Evolutionary conservation across 1,140 invertebrate genomes (phyloP).

Genomic region (Neodiprion virginianus): DNA sequence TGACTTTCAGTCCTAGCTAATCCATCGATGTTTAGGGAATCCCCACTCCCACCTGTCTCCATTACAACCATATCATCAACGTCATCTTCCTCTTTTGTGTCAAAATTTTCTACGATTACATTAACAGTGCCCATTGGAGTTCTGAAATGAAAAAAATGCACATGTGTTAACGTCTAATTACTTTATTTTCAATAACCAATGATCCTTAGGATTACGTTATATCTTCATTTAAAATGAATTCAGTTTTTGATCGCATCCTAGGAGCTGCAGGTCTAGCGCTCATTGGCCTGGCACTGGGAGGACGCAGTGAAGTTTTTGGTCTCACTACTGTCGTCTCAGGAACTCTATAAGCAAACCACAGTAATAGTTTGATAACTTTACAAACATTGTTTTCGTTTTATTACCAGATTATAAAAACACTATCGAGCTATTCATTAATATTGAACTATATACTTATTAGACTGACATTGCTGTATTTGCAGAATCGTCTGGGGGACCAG

Average conservation of each 20-base stretch:
- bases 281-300: constrained; percentile 73
- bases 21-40: constrained; percentile 35
- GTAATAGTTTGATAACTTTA: neutral
- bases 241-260: constrained; percentile 65
- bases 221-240: constrained; percentile 56
- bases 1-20: constrained; percentile 41
- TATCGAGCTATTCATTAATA: too few species aligned
- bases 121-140: constrained; percentile 61
- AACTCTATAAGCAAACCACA: neutral
- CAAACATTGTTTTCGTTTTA: too few species aligned
- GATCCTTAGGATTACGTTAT: constrained; percentile 37
- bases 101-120: constrained; percentile 73
- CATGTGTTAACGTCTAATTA: neutral
- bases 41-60: constrained; percentile 34
- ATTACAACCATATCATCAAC: constrained; percentile 65
- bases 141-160: constrained; percentile 19
- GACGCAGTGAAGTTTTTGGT: constrained; percentile 64
- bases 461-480: neutral
- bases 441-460: too few species aligned
- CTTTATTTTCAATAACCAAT: constrained; percentile 3
- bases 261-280: constrained; percentile 82
- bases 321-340: constrained; percentile 33
- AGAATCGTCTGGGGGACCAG: neutral
- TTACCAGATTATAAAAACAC: too few species aligned
- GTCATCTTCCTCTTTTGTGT: constrained; percentile 56